A percentile compares a stretch with the other conserved stretches of the same genome.
These are phyloP conservation scores for Mormyrus iriodes DNA, from an alignment of 2,113 vertebrate species.

Conservation along the genomic window DNA sequence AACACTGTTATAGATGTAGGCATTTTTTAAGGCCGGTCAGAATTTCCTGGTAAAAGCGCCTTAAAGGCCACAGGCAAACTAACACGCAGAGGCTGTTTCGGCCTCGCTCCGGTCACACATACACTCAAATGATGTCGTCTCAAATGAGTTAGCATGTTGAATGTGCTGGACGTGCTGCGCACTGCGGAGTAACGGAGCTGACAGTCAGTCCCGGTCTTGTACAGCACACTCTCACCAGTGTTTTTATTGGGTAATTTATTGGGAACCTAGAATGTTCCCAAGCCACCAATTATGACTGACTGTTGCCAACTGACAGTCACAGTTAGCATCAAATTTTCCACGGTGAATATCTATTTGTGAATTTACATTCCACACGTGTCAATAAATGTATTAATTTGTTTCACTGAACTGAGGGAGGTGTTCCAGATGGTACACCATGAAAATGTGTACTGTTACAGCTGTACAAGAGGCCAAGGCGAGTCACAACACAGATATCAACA, in stretches of 20 bases:
- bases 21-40: neutral
- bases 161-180: neutral
- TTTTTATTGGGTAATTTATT: too few species aligned
- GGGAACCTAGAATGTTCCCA: neutral
- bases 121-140: neutral
- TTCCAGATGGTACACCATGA: too few species aligned
- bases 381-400: too few species aligned
- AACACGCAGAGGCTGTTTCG: too few species aligned
- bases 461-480: too few species aligned
- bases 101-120: neutral
- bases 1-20: neutral
- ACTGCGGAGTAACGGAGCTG: neutral
- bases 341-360: too few species aligned
- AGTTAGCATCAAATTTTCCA: neutral
- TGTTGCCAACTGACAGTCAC: neutral
- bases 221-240: neutral
- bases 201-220: neutral
- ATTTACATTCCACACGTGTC: too few species aligned
- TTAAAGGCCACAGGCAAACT: neutral
- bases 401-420: too few species aligned
- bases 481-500: too few species aligned
- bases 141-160: neutral
- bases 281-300: neutral
- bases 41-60: neutral
- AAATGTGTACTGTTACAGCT: too few species aligned